Evolutionary conservation across 2,797 vertebrate genomes (phyloP), one percentile per base, ranked within the genome.

Genomic region (Aeoliscus strigatus): DNA sequence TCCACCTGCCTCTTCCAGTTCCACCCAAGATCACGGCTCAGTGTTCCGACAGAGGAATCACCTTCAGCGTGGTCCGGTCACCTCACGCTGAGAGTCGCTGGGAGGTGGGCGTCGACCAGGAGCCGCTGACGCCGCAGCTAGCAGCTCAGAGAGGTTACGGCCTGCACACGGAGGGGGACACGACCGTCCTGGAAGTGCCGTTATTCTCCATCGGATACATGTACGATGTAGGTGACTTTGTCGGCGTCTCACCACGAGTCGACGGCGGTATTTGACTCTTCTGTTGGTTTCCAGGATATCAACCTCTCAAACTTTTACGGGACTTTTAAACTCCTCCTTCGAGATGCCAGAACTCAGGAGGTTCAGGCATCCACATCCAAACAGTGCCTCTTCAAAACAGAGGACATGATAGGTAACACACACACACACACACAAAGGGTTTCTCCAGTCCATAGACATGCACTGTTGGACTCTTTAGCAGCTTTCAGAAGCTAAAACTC

Each of bases 321-420:
- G 38, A 77, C 70, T 12, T 88, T 89, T 64, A 65, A 81, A 14
- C 46, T 90, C 38, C 37, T 64, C 30, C 47, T 87, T 18, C 82
- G 80, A 64, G 87, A 89, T 60, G 38, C 71, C 5, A 84, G 51
- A 59, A 89, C 84, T 13, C 53, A 83, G 55, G 81, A 86, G 18
- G 75, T 62, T 18, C 75, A 88, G 50, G 60, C 82, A 4, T 72
- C 69, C 3, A 80, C 84, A 25, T 79, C 86, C 0, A 25, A 83
- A 50, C 70, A 51, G 39, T 89, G 85, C 60, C 72, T 40, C 45
- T 89, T 89, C 73, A 77, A 73, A 41, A 70, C 81, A 1, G 38
- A 76, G 51, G 75, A 83, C 43, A 87, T 90, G 75, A 84, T 80
- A 28, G 74, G 87, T 86, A 80, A 81, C n/a, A n/a, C n/a, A n/a